phyloP scores from a whole-genome alignment of 2,888 invertebrate genomes.

The Aphidius colemani region DNA sequence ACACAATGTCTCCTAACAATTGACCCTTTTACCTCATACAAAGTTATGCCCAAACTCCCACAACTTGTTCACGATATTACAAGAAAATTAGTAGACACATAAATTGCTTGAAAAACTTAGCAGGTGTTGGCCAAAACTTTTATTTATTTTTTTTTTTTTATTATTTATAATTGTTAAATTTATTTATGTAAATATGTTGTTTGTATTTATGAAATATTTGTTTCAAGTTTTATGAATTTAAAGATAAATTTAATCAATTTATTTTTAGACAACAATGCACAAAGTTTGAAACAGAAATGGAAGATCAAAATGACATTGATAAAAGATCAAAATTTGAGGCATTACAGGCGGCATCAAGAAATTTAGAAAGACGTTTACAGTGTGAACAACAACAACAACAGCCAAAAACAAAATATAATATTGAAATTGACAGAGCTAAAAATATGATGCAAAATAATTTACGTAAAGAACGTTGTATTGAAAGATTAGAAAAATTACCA shows the following conservation, averaged over 20 bases:
- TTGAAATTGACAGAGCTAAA: constrained; percentile 46
- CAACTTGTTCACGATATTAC: too few species aligned
- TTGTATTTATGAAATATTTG: too few species aligned
- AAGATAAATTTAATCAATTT: not conserved
- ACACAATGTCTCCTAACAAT: too few species aligned
- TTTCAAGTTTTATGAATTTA: too few species aligned
- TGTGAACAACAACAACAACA: constrained; percentile 34
- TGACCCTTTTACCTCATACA: too few species aligned
- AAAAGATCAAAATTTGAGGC: constrained; percentile 50
- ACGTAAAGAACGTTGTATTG: constrained; percentile 39
- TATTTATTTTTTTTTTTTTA: not conserved
- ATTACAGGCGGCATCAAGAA: constrained; percentile 48
- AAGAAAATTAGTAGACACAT: too few species aligned
- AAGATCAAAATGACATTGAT: constrained; percentile 36
- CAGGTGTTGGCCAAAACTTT: too few species aligned
- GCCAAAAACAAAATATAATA: constrained; percentile 39
- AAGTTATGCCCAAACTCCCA: too few species aligned
- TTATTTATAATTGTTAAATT: not conserved
- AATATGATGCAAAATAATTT: constrained; percentile 46
- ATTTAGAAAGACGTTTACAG: constrained; percentile 45
- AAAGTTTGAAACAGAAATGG: constrained; percentile 24
- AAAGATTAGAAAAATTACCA: constrained; percentile 49
- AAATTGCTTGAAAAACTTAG: not conserved
- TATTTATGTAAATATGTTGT: too few species aligned
- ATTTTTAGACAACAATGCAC: constrained; percentile 15